These are phyloP conservation scores for Ctenicera cuprea DNA, from an alignment of 2,888 invertebrate species.

Conservation along the genomic window DNA sequence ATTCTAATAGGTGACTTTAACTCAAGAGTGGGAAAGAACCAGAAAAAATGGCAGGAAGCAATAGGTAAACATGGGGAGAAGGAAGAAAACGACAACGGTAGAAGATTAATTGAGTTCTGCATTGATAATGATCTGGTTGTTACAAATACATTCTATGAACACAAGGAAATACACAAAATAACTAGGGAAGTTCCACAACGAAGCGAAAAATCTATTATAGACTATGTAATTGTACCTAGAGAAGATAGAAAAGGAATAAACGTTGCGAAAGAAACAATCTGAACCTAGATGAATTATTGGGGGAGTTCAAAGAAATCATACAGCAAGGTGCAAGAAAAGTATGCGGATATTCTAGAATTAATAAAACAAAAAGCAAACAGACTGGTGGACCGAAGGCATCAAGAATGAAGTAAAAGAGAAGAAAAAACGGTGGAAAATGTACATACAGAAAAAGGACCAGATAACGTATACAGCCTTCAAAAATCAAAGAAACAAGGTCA, in stretches of 20 bases:
- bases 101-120: neutral
- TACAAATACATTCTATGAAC: conserved; percentile 1
- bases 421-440: conserved; percentile 1
- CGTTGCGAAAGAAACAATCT: neutral
- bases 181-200: conserved; percentile 1
- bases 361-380: neutral
- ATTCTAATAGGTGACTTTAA: neutral
- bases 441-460: neutral
- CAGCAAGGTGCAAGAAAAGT: neutral
- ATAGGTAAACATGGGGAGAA: neutral
- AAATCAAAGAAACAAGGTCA: conserved; percentile 2
- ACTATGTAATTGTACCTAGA: neutral
- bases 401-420: neutral
- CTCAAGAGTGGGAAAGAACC: neutral
- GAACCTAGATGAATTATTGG: too few relatives aligned
- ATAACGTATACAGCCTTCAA: neutral
- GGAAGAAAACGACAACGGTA: neutral
- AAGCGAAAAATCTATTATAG: neutral
- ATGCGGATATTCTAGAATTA: neutral
- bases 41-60: neutral
- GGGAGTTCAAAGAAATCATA: neutral
- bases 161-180: conserved; percentile 13
- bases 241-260: too few relatives aligned
- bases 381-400: neutral
- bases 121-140: neutral